Percentiles rank a stretch among this genome's conserved stretches.
phyloP scores from a whole-genome alignment of 2,797 vertebrate genomes.

The Molossus molossus region DNA sequence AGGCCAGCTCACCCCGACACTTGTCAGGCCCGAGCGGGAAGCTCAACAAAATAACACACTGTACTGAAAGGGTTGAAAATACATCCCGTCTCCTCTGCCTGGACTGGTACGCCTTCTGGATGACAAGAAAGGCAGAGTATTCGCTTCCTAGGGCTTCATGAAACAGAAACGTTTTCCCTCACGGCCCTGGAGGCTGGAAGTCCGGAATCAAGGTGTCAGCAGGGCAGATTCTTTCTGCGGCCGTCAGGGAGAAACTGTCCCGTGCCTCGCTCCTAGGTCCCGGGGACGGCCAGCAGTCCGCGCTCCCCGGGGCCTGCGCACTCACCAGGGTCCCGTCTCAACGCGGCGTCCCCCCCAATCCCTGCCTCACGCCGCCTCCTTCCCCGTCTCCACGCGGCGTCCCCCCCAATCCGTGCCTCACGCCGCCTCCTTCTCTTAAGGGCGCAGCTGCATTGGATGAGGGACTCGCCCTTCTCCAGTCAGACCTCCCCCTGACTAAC shows the following conservation, averaged over 20 bases:
- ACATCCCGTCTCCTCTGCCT: background rate
- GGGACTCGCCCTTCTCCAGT: background rate
- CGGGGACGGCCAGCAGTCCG: too few species aligned
- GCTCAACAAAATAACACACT: background rate
- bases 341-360: too few species aligned
- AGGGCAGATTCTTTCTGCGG: background rate
- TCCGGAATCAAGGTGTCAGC: background rate
- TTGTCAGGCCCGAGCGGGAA: too few species aligned
- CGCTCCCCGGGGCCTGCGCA: too few species aligned
- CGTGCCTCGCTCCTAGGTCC: background rate
- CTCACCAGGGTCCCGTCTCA: background rate
- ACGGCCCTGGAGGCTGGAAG: background rate
- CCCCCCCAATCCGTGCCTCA: too few species aligned
- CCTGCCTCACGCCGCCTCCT: background rate
- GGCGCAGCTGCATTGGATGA: too few species aligned
- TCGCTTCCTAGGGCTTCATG: background rate
- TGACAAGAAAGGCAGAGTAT: rapidly evolving
- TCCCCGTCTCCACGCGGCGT: background rate
- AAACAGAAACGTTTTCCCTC: background rate
- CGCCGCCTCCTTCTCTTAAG: background rate
- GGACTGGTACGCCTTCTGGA: background rate
- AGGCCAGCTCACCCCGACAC: background rate
- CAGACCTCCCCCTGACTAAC: background rate
- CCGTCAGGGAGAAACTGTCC: background rate
- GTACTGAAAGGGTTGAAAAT: background rate